phyloP scores from a whole-genome alignment of 37 sponge, comb jelly and placozoan genomes.

The Petrosia ficiformis region DNA sequence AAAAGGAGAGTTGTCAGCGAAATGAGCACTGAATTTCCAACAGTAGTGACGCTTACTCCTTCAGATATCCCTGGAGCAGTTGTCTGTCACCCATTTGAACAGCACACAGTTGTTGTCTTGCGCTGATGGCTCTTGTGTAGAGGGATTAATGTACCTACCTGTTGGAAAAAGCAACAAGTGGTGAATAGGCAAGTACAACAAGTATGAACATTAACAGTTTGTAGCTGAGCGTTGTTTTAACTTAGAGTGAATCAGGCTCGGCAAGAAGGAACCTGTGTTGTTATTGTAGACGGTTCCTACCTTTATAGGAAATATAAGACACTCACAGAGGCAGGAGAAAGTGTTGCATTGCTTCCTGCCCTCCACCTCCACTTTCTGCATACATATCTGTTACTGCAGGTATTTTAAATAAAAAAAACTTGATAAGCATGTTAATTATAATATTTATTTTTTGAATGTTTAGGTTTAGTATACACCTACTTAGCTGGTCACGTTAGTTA shows the following conservation, averaged over 20 bases:
- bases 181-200: conserved; percentile 4
- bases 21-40: too few species aligned
- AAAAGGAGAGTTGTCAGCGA: too few species aligned
- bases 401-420: conserved; percentile 3
- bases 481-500: conserved; percentile 36
- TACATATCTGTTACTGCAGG: conserved; percentile 53
- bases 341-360: background rate
- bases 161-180: conserved; percentile 8
- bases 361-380: conserved; percentile 36
- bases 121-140: conserved; percentile 23
- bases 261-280: conserved; percentile 11
- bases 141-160: conserved; percentile 8
- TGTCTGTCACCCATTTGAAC: background rate
- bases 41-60: background rate
- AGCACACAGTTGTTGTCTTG: conserved; percentile 6
- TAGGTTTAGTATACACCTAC: conserved; percentile 45
- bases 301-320: conserved; percentile 31
- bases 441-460: background rate
- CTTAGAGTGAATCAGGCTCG: conserved; percentile 12
- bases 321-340: conserved; percentile 28
- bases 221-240: too few species aligned
- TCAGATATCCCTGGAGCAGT: conserved; percentile 14
- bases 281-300: conserved; percentile 61
- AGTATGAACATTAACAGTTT: background rate
- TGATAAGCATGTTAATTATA: background rate